phyloP scores from a whole-genome alignment of 1,140 invertebrate species.

The Drosophila pseudoobscura region DNA sequence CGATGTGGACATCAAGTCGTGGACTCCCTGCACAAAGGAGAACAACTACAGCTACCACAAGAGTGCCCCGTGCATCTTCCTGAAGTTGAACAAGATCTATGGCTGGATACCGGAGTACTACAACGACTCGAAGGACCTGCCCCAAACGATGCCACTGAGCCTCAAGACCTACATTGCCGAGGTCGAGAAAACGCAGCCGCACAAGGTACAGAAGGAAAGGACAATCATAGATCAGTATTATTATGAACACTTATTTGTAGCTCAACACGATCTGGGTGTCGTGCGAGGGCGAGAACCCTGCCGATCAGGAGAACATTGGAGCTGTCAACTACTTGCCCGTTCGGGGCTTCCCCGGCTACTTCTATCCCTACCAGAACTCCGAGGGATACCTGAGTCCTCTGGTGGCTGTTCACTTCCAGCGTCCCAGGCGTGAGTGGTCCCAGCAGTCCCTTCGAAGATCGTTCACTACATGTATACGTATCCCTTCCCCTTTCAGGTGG shows the following conservation, averaged over 20 bases:
- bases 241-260: slow-evolving; percentile 69
- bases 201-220: slow-evolving; percentile 54
- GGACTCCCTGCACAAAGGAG: slow-evolving; percentile 87
- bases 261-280: slow-evolving; percentile 93
- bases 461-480: background rate
- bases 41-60: slow-evolving; percentile 90
- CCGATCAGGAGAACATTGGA: slow-evolving; percentile 94
- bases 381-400: slow-evolving; percentile 94
- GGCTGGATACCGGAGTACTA: slow-evolving; percentile 90
- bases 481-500: slow-evolving; percentile 85
- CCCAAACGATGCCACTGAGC: slow-evolving; percentile 87
- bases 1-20: slow-evolving; percentile 87
- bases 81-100: slow-evolving; percentile 92
- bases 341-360: slow-evolving; percentile 92
- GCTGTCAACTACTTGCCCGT: slow-evolving; percentile 89
- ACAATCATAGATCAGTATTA: background rate
- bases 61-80: slow-evolving; percentile 91
- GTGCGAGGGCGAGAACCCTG: slow-evolving; percentile 94
- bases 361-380: slow-evolving; percentile 91
- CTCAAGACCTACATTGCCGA: slow-evolving; percentile 84
- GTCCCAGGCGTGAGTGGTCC: slow-evolving; percentile 88
- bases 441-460: background rate
- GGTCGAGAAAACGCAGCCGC: slow-evolving; percentile 56
- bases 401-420: slow-evolving; percentile 92
- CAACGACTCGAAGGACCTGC: slow-evolving; percentile 86